Evolutionary conservation across 2,888 invertebrate genomes (phyloP).

Genomic region (Philereme vetulata): DNA sequence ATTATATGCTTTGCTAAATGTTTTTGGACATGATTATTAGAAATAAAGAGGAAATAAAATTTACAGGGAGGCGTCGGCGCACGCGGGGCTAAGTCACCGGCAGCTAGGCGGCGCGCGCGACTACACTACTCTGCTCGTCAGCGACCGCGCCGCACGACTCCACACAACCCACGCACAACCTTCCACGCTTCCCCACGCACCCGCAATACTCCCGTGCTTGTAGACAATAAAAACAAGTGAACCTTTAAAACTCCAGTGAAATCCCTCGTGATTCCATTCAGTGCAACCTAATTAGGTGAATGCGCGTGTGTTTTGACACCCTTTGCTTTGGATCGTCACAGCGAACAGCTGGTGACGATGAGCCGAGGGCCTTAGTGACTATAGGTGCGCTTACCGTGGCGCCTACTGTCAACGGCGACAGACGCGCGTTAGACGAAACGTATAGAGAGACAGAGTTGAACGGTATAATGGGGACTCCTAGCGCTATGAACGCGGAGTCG

Average conservation of each 20-base stretch:
- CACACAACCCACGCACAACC: constrained; percentile 66
- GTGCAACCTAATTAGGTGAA: constrained; percentile 87
- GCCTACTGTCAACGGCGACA: constrained; percentile 78
- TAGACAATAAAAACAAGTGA: constrained; percentile 50
- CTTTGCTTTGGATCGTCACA: constrained; percentile 95
- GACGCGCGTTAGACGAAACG: constrained; percentile 78
- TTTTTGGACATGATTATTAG: constrained; percentile 1
- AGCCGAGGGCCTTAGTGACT: constrained; percentile 82
- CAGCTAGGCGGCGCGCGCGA: constrained; percentile 60
- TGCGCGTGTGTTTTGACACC: constrained; percentile 96
- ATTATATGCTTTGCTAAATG: no score
- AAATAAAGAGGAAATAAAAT: constrained; percentile 34
- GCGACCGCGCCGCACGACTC: constrained; percentile 79
- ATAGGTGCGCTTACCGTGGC: constrained; percentile 80
- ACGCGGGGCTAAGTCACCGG: constrained; percentile 73
- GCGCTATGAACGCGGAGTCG: constrained; percentile 84
- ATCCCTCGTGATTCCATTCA: constrained; percentile 73
- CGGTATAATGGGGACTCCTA: constrained; percentile 82
- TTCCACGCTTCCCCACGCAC: constrained; percentile 55
- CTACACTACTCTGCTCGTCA: constrained; percentile 68
- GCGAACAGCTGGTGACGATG: constrained; percentile 91
- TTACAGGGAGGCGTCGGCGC: constrained; percentile 77
- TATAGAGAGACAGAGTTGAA: constrained; percentile 75
- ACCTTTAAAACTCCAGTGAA: constrained; percentile 61
- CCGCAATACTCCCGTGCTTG: constrained; percentile 53